Base-by-base conservation (phyloP, 1,140 invertebrate genomes). In the Heliconius congener region DNA sequence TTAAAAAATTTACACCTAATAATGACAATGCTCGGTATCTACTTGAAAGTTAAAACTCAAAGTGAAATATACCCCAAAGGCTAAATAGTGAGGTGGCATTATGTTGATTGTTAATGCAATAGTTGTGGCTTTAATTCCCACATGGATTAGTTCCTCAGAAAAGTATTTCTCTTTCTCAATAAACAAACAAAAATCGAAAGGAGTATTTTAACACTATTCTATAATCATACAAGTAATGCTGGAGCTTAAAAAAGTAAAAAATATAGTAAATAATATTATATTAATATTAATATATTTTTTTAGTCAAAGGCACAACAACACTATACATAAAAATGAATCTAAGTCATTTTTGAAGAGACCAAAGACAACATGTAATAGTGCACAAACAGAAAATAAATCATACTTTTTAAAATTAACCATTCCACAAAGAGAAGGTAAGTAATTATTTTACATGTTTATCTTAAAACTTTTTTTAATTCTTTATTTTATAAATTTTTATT, bases 311-410 rank as follows among this genome's bases (percentile, higher is more conserved):
- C 81, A 86, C 13, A 92, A 86, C 52, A 89, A 82, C 55, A 86
- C 73, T 73, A 70, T 77, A 1, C 74, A 52, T 30, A 66, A 66
- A n/a, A 66, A 66, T 66, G 60, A 30, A 16, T 27, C 23, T 27
- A 66, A 66, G 11, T 30, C 23, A 27, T 66, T 66, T 30, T 66
- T 27, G 60, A 66, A 30, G 34, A 88, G 80, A 82, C 52, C 83
- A 6, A 89, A 90, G 76, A 86, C 81, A 8, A 19, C n/a, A 18
- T 86, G 86, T 23, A 90, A 75, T 74, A 52, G 76, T 71, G 86
- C 86, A 4, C 92, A 94, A 77, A 91, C 92, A 23, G 90, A 92
- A 18, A 75, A 82, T n/a, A 86, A 85, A 39, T 78, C 84, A 70
- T 83, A 86, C 70, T 88, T 94, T 52, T 34, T 92, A 23, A 86